A percentile compares a stretch with the other conserved stretches of the same genome.
phyloP scores from a whole-genome alignment of 2,797 vertebrate species.

The Sarcophilus harrisii region DNA sequence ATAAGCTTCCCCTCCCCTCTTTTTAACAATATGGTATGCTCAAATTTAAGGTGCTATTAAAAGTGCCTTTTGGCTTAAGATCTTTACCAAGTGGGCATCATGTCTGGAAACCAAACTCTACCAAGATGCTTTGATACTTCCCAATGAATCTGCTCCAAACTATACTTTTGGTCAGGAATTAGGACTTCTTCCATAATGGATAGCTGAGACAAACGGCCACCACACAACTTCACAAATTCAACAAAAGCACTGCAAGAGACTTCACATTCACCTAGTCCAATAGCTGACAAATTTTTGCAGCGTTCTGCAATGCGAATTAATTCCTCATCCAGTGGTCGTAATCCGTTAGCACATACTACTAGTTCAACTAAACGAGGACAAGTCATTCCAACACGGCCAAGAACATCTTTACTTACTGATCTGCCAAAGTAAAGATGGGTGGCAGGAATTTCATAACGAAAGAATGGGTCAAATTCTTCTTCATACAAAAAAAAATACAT shows the following conservation, averaged over 20 bases:
- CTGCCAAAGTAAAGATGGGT: constrained; percentile 99
- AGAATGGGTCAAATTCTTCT: constrained; percentile 97
- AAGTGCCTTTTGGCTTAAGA: constrained; percentile 58
- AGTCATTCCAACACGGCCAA: constrained; percentile 96
- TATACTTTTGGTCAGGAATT: constrained; percentile 97
- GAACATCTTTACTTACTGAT: constrained; percentile 97
- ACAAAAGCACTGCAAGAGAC: constrained; percentile 99
- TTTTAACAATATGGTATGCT: constrained; percentile 70
- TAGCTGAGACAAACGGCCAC: constrained; percentile 94
- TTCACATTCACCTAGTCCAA: constrained; percentile 98
- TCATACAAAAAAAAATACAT: constrained; percentile 99
- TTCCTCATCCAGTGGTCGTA: constrained; percentile 97
- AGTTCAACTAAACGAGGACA: constrained; percentile 97
- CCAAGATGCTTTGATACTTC: constrained; percentile 99
- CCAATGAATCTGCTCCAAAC: constrained; percentile 98
- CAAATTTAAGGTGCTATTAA: constrained; percentile 82
- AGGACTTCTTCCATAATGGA: constrained; percentile 99
- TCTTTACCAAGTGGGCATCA: constrained; percentile 98
- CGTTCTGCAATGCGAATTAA: constrained; percentile 96
- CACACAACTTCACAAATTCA: constrained; percentile 99
- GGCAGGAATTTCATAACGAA: constrained; percentile 95
- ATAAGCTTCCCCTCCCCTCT: constrained; percentile 58
- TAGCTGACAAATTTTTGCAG: constrained; percentile 95
- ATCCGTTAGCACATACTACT: constrained; percentile 97
- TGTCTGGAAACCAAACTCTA: constrained; percentile 98